A percentile compares a stretch with the other conserved stretches of the same genome.
Evolutionary conservation across 2,113 vertebrate species (phyloP).

Genomic region (Calyptomena viridis): DNA sequence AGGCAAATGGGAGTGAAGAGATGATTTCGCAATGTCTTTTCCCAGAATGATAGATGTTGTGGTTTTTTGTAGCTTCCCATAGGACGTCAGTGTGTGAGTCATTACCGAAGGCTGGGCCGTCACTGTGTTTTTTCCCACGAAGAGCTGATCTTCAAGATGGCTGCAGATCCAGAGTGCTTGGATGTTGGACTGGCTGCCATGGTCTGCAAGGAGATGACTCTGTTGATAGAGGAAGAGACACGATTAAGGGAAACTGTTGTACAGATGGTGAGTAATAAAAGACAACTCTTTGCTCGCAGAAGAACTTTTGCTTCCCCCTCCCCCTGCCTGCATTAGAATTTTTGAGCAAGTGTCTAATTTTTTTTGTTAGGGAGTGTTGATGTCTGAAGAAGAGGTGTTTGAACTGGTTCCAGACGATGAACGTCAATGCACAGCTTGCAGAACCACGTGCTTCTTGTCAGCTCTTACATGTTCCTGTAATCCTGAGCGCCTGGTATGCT

Average conservation of each 20-base stretch:
- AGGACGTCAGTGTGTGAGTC: slow-evolving; percentile 93
- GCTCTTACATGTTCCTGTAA: slow-evolving; percentile 94
- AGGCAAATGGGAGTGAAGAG: background rate
- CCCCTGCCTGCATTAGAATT: background rate
- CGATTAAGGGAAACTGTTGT: slow-evolving; percentile 84
- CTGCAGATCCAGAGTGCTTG: slow-evolving; percentile 91
- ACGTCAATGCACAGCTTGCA: slow-evolving; percentile 92
- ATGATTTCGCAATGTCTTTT: background rate
- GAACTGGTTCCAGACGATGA: slow-evolving; percentile 96
- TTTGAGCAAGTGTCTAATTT: background rate
- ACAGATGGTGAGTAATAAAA: slow-evolving; percentile 80
- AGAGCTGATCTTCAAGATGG: slow-evolving; percentile 98
- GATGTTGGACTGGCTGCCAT: slow-evolving; percentile 95
- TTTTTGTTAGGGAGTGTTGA: slow-evolving; percentile 84
- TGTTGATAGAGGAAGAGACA: slow-evolving; percentile 91
- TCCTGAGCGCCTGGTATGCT: slow-evolving; percentile 90
- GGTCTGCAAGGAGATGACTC: slow-evolving; percentile 90
- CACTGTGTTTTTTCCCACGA: slow-evolving; percentile 98
- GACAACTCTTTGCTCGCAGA: background rate
- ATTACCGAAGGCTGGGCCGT: slow-evolving; percentile 90
- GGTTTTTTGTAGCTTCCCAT: slow-evolving; percentile 77
- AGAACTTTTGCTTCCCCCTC: background rate
- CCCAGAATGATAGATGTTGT: background rate
- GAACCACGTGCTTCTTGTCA: slow-evolving; percentile 97
- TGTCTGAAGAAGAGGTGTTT: slow-evolving; percentile 95